A percentile compares a stretch with the other conserved stretches of the same genome.
These are phyloP conservation scores for Ceriagrion tenellum DNA, from an alignment of 2,888 invertebrate species.

Conservation along the genomic window DNA sequence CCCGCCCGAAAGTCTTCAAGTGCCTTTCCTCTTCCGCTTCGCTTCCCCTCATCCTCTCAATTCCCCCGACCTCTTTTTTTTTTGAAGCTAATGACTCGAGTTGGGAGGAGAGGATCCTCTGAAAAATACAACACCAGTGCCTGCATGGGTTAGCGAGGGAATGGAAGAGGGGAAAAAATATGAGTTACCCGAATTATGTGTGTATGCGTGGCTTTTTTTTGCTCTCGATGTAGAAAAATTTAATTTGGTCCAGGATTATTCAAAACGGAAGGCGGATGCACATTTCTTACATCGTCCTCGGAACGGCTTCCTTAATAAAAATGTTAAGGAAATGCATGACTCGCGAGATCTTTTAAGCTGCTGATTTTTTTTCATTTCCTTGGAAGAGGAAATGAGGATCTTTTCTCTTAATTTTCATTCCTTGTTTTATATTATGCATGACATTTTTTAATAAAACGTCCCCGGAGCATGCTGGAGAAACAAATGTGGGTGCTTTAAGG, in stretches of 20 bases:
- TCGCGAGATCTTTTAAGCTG: neutral
- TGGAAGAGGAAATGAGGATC: neutral
- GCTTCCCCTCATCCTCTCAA: too few species aligned
- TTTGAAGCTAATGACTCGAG: conserved; percentile 11
- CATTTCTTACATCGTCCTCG: neutral
- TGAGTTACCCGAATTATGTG: neutral
- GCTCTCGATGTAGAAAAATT: neutral
- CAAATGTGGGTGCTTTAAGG: neutral
- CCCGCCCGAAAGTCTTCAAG: neutral
- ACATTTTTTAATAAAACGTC: neutral
- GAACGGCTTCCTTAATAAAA: neutral
- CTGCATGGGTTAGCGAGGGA: neutral
- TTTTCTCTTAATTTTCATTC: neutral
- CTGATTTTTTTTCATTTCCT: neutral
- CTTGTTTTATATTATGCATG: neutral
- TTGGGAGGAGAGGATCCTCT: neutral
- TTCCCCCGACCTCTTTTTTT: neutral
- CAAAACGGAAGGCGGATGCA: neutral
- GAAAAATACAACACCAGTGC: conserved; percentile 17
- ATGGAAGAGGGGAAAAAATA: neutral
- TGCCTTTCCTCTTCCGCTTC: neutral
- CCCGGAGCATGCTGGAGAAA: neutral
- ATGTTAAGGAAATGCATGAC: neutral
- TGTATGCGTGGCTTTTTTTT: neutral
- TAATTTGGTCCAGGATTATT: neutral